Evolutionary conservation across 2,797 vertebrate genomes (phyloP).

Genomic region (Phyllotis vaccarum): DNA sequence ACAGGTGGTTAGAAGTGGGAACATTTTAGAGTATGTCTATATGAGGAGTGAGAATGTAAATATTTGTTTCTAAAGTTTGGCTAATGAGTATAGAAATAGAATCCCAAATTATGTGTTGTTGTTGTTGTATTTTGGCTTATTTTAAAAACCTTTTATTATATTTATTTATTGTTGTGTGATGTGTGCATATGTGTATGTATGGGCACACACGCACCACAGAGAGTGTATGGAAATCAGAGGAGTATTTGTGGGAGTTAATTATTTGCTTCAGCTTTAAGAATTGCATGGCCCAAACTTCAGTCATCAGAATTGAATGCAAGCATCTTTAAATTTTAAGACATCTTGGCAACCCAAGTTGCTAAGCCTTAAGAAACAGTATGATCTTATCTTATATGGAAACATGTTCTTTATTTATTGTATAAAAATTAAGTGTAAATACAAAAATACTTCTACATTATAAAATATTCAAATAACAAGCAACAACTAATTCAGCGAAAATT

Average conservation of each 20-base stretch:
- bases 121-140: background rate
- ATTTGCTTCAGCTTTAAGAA: background rate
- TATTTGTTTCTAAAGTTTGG: background rate
- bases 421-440: background rate
- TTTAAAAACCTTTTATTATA: background rate
- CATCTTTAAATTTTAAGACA: background rate
- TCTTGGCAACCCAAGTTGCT: background rate
- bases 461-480: background rate
- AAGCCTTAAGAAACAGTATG: background rate
- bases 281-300: fast-evolving
- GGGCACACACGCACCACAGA: background rate
- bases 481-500: background rate
- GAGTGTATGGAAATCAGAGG: background rate
- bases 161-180: background rate
- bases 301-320: background rate
- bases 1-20: background rate
- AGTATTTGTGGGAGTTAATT: too few relatives aligned
- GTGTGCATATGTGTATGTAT: background rate
- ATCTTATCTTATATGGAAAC: background rate
- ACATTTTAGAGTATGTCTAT: background rate
- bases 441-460: background rate
- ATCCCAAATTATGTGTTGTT: background rate
- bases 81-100: background rate
- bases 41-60: background rate
- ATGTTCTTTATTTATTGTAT: background rate